phyloP scores from a whole-genome alignment of 2,888 invertebrate genomes.

The Campoplex capitator region DNA sequence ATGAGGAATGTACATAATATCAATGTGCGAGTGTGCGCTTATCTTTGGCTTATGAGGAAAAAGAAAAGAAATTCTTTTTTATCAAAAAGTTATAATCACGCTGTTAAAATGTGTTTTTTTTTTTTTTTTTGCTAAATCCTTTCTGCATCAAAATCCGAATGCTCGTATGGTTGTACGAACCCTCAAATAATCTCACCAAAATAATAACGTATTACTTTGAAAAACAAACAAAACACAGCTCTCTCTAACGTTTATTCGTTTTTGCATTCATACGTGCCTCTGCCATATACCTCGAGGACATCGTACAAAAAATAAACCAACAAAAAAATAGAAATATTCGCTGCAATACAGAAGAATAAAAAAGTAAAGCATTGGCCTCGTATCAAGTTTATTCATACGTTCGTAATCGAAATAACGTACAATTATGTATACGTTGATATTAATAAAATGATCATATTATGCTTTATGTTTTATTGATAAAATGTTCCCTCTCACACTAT shows the following conservation, averaged over 20 bases:
- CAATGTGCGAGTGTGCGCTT: slow-evolving; percentile 64
- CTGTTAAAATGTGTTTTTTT: slow-evolving; percentile 42
- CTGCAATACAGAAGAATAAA: slow-evolving; percentile 25
- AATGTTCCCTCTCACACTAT: slow-evolving; percentile 68
- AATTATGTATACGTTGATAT: slow-evolving; percentile 75
- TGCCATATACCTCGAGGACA: slow-evolving; percentile 13
- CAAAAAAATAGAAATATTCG: slow-evolving; percentile 31
- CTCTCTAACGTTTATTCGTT: slow-evolving; percentile 36
- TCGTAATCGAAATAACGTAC: slow-evolving; percentile 73
- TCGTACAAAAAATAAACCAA: slow-evolving; percentile 29
- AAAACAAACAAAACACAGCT: neutral
- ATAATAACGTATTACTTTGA: slow-evolving; percentile 27
- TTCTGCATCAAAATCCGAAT: slow-evolving; percentile 25
- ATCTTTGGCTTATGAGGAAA: slow-evolving; percentile 65
- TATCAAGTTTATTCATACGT: slow-evolving; percentile 74
- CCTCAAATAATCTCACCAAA: slow-evolving; percentile 11
- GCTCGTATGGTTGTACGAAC: slow-evolving; percentile 38
- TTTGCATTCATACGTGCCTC: slow-evolving; percentile 45
- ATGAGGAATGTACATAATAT: slow-evolving; percentile 58
- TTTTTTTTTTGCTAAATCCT: slow-evolving; percentile 31
- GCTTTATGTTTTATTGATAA: slow-evolving; percentile 67
- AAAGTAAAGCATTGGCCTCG: slow-evolving; percentile 67
- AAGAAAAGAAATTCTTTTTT: slow-evolving; percentile 40
- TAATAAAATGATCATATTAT: slow-evolving; percentile 76
- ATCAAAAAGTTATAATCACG: slow-evolving; percentile 49